Evolutionary conservation across 2,113 vertebrate species (phyloP), one percentile per base, ranked within the genome.

Genomic region (Ursus arctos): DNA sequence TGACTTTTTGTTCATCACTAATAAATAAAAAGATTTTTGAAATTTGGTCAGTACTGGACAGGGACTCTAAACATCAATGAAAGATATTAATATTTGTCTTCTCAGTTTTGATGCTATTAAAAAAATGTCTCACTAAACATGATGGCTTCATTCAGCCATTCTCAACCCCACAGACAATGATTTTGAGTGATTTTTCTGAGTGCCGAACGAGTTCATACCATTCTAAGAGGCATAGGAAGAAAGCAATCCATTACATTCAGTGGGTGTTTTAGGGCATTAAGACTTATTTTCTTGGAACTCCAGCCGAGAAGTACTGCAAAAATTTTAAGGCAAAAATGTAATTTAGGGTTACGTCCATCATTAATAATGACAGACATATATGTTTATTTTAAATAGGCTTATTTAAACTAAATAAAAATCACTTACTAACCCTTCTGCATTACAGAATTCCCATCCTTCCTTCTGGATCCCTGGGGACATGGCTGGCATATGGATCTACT

Each of bases 181-280:
- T 76, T 76, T 83, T 90, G n/a, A 92, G n/a, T 92, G 28, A 85
- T 81, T 96, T 77, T 94, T 84, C 72, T 95, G 31, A 79, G 31
- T 11, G 14, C 72, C 71, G 14, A 57, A 19, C 77, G 47, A 83
- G 33, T 33, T 36, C 57, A 18, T 40, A 51, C 28, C 49, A 69
- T 88, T 91, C 28, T 84, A 43, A 43, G 63, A 67, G 36, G 49
- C 19, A 55, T 12, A 74, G 26, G 22, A 7, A 92, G 31, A 95
- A 77, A 40, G n/a, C 57, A 85, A 21, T 76, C 7, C 55, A 69
- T 91, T 93, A 85, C 8, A 40, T 33, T 90, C 10, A 55, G 26
- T 65, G 16, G 61, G 59, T 97, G 40, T 19, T 80, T 94, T 90
- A 86, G 47, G 74, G 63, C 21, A 63, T 83, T 92, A 88, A 74